phyloP scores from a whole-genome alignment of 2,113 vertebrate species.

The Melospiza georgiana region DNA sequence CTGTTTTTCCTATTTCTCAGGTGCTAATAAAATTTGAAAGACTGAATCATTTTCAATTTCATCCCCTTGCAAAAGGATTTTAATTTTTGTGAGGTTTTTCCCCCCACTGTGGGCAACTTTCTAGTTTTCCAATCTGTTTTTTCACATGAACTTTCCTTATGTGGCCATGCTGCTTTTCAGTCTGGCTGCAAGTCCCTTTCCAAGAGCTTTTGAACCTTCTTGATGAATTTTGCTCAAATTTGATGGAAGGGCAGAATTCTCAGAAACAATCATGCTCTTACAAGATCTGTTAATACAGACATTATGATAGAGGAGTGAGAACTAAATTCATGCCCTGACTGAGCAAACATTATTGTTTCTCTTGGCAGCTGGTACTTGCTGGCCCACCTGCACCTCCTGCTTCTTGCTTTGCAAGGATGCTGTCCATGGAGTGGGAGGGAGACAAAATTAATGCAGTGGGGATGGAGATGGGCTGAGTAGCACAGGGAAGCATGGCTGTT shows the following conservation, averaged over 20 bases:
- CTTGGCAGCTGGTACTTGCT: neutral
- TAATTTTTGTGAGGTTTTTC: neutral
- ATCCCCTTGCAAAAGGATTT: neutral
- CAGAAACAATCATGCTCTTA: neutral
- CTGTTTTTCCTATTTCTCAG: neutral
- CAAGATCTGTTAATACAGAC: neutral
- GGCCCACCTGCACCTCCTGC: neutral
- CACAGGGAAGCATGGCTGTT: neutral
- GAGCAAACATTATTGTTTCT: slow-evolving; percentile 31
- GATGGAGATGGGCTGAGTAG: neutral
- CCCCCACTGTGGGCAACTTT: neutral
- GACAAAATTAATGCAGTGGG: neutral
- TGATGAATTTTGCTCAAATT: neutral
- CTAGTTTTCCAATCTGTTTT: neutral
- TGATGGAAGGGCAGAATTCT: neutral
- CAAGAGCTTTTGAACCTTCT: neutral
- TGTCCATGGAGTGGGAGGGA: neutral
- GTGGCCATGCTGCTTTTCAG: neutral
- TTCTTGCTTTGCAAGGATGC: neutral
- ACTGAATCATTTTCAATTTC: neutral
- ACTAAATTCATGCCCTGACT: neutral
- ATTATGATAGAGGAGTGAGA: neutral
- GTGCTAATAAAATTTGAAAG: neutral
- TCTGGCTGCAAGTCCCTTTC: neutral
- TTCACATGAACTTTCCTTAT: neutral